These are phyloP conservation scores for Pelosia muscerda DNA, from an alignment of 2,888 invertebrate species.

Conservation along the genomic window DNA sequence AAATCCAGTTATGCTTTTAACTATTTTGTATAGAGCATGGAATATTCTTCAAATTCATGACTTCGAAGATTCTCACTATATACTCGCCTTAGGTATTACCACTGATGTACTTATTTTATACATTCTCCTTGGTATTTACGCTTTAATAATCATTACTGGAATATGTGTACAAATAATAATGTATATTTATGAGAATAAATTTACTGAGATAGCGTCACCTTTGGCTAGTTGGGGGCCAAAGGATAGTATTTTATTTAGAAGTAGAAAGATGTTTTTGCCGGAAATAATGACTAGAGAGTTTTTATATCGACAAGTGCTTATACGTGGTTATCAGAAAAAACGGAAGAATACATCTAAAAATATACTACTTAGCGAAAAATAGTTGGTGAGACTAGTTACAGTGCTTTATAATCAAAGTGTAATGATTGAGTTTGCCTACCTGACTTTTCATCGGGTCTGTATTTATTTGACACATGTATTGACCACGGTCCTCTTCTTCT, in stretches of 20 bases:
- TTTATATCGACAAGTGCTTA: slow-evolving; percentile 79
- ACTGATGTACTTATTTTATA: slow-evolving; percentile 62
- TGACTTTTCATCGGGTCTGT: slow-evolving; percentile 98
- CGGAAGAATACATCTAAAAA: slow-evolving; percentile 25
- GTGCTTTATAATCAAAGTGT: slow-evolving; percentile 65
- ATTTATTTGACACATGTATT: slow-evolving; percentile 98
- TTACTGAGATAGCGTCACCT: slow-evolving; percentile 58
- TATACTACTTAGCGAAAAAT: slow-evolving; percentile 34
- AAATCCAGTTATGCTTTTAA: slow-evolving; percentile 65
- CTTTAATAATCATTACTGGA: slow-evolving; percentile 59
- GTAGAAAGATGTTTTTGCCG: slow-evolving; percentile 81
- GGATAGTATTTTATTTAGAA: slow-evolving; percentile 71
- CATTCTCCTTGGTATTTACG: slow-evolving; percentile 60
- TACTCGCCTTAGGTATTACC: slow-evolving; percentile 47
- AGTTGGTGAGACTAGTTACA: slow-evolving; percentile 60
- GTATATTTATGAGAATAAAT: slow-evolving; percentile 46
- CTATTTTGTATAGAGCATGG: slow-evolving; percentile 58
- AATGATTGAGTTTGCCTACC: slow-evolving; percentile 78
- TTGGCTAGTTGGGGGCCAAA: slow-evolving; percentile 73
- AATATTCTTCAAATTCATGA: slow-evolving; percentile 43
- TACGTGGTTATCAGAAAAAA: slow-evolving; percentile 67
- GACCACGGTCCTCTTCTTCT: slow-evolving; percentile 95
- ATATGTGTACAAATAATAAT: slow-evolving; percentile 56
- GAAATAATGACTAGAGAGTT: slow-evolving; percentile 84
- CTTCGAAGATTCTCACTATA: slow-evolving; percentile 55